Evolutionary conservation across 1,140 invertebrate genomes (phyloP).

Genomic region (Zaprionus tsacasi): DNA sequence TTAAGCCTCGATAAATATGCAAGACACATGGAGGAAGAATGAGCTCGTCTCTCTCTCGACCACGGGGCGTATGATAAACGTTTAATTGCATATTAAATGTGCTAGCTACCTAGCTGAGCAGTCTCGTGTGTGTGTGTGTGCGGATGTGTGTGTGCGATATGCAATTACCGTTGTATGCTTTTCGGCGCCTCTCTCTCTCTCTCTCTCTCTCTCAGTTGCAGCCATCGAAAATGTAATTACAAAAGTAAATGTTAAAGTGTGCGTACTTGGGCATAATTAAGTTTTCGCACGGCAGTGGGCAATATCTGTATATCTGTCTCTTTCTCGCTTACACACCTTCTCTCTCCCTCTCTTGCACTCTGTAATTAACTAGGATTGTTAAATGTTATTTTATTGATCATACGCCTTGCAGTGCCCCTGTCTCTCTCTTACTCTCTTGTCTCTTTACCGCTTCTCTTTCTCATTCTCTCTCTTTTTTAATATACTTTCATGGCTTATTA

Average conservation of each 20-base stretch:
- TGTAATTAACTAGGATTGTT: neutral
- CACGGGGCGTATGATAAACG: conserved; percentile 39
- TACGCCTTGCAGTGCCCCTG: no score
- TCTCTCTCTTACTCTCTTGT: no score
- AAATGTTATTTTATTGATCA: no score
- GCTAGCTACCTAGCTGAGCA: conserved; percentile 21
- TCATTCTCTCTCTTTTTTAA: no score
- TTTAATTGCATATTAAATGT: conserved; percentile 67
- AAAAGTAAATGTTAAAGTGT: conserved; percentile 67
- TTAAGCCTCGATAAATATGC: conserved; percentile 28
- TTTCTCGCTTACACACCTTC: neutral
- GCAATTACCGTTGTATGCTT: conserved; percentile 4
- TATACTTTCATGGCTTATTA: no score
- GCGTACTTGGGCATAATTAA: conserved; percentile 56
- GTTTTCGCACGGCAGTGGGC: conserved; percentile 37
- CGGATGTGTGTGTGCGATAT: conserved; percentile 29
- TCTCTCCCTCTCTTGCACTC: neutral
- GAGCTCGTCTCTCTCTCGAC: neutral
- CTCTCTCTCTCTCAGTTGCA: conserved; percentile 24
- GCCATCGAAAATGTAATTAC: conserved; percentile 70
- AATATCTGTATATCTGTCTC: neutral
- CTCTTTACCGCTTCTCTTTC: no score
- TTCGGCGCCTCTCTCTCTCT: conserved; percentile 1
- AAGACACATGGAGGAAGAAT: neutral
- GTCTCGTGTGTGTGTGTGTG: conserved; percentile 12